Evolutionary conservation across 2,113 vertebrate species (phyloP).

Genomic region (Xiphias gladius): DNA sequence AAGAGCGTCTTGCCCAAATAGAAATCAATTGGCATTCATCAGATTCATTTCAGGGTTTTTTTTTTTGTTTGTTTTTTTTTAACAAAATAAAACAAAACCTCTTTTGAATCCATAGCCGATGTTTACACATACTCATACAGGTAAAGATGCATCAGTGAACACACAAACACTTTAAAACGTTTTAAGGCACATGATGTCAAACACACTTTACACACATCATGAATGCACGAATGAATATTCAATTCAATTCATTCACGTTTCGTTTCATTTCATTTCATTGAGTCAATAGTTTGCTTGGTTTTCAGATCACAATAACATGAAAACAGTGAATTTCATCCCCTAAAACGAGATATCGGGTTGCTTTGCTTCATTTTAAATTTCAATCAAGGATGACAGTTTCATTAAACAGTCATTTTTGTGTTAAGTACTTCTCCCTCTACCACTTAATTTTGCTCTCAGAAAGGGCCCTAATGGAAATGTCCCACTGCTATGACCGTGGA

Average conservation of each 20-base stretch:
- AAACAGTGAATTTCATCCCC: slow-evolving; percentile 47
- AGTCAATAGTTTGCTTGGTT: not conserved
- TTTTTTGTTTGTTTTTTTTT: not conserved
- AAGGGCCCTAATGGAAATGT: slow-evolving; percentile 85
- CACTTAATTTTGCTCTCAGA: slow-evolving; percentile 69
- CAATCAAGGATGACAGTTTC: slow-evolving; percentile 81
- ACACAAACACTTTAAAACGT: not conserved
- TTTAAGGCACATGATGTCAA: not conserved
- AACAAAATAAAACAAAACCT: not conserved
- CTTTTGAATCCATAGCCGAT: not conserved
- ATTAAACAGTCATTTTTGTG: slow-evolving; percentile 75
- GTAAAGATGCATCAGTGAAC: not conserved
- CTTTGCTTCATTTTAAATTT: slow-evolving; percentile 62
- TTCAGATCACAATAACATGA: not conserved
- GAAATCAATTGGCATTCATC: not conserved
- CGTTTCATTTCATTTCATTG: not conserved
- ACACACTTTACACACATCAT: not conserved
- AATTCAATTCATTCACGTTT: not conserved
- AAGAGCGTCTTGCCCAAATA: not conserved
- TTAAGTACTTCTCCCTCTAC: slow-evolving; percentile 63
- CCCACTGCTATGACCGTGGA: slow-evolving; percentile 84
- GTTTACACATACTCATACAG: not conserved
- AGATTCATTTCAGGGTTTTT: not conserved
- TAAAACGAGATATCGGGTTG: slow-evolving; percentile 44
- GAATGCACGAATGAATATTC: too few relatives aligned